These are phyloP conservation scores for Hymenochirus boettgeri DNA, from an alignment of 2,113 vertebrate genomes.

Conservation along the genomic window DNA sequence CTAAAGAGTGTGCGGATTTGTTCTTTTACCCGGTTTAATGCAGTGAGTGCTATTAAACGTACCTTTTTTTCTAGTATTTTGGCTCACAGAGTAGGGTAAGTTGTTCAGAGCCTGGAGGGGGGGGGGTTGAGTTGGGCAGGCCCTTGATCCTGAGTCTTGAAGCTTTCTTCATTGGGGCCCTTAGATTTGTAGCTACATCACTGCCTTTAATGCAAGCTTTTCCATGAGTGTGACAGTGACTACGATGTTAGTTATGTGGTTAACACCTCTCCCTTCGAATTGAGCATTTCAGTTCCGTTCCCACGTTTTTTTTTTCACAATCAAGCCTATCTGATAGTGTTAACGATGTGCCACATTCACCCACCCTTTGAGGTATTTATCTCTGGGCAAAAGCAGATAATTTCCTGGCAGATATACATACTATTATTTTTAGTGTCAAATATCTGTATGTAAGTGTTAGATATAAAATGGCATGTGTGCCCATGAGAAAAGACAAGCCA, in stretches of 20 bases:
- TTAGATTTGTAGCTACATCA: too few relatives aligned
- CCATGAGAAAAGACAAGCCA: too few relatives aligned
- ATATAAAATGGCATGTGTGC: neutral
- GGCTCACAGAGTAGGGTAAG: too few relatives aligned
- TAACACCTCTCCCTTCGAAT: slow-evolving; percentile 66
- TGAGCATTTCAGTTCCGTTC: slow-evolving; percentile 61
- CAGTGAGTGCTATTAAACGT: too few relatives aligned
- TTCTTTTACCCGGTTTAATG: too few relatives aligned
- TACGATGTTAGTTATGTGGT: slow-evolving; percentile 56
- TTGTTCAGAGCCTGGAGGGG: too few relatives aligned
- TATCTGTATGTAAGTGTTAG: neutral
- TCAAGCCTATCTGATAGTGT: slow-evolving; percentile 15
- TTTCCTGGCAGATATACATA: slow-evolving; percentile 7
- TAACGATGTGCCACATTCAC: slow-evolving; percentile 36
- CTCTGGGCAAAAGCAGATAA: slow-evolving; percentile 14
- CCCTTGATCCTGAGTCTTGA: too few relatives aligned
- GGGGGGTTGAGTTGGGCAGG: too few relatives aligned
- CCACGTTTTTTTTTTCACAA: slow-evolving; percentile 49
- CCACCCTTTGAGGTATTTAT: slow-evolving; percentile 22
- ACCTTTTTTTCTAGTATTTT: too few relatives aligned
- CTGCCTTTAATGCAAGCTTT: neutral
- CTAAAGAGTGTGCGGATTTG: too few relatives aligned
- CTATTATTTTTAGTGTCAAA: neutral
- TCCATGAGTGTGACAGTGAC: neutral
- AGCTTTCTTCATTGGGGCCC: too few relatives aligned